phyloP scores from a whole-genome alignment of 2,797 vertebrate species.

The Sandelia bainsii region DNA sequence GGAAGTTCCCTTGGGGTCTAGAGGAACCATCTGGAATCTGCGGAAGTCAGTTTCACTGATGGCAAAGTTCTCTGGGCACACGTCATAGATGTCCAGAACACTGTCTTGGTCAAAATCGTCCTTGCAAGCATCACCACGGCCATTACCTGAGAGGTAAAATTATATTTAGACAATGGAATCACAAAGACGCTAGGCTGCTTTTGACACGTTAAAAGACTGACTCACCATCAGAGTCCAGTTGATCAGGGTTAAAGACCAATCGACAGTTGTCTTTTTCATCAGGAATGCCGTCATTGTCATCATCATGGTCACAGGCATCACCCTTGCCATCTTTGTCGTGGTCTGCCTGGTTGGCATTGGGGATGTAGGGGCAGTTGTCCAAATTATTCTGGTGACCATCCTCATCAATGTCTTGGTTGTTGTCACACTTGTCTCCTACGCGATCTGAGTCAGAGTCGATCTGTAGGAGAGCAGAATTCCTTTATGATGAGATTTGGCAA shows the following conservation, averaged over 20 bases:
- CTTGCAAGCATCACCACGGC: slow-evolving; percentile 96
- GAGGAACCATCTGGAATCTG: slow-evolving; percentile 98
- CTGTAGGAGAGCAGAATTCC: slow-evolving; percentile 79
- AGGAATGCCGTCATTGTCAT: slow-evolving; percentile 97
- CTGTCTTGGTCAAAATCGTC: slow-evolving; percentile 97
- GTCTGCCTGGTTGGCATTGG: slow-evolving; percentile 98
- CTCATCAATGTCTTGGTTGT: slow-evolving; percentile 98
- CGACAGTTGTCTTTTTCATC: slow-evolving; percentile 98
- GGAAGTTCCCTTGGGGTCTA: slow-evolving; percentile 97
- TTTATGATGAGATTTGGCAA: slow-evolving; percentile 58
- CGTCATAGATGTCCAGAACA: slow-evolving; percentile 92
- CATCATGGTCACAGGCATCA: slow-evolving; percentile 97
- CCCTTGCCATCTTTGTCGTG: slow-evolving; percentile 99
- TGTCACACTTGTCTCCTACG: slow-evolving; percentile 96
- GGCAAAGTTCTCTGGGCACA: slow-evolving; percentile 96
- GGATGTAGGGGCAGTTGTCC: slow-evolving; percentile 98
- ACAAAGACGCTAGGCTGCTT: background rate
- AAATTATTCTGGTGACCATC: slow-evolving; percentile 99
- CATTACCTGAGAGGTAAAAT: slow-evolving; percentile 86
- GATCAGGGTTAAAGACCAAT: slow-evolving; percentile 93
- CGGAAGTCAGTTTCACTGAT: slow-evolving; percentile 99
- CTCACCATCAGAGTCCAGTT: slow-evolving; percentile 95
- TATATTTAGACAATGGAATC: slow-evolving; percentile 1
- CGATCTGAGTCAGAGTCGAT: slow-evolving; percentile 95
- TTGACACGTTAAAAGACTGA: slow-evolving; percentile 6